These are phyloP conservation scores for Musca domestica DNA, from an alignment of 1,140 invertebrate genomes.

Conservation along the genomic window DNA sequence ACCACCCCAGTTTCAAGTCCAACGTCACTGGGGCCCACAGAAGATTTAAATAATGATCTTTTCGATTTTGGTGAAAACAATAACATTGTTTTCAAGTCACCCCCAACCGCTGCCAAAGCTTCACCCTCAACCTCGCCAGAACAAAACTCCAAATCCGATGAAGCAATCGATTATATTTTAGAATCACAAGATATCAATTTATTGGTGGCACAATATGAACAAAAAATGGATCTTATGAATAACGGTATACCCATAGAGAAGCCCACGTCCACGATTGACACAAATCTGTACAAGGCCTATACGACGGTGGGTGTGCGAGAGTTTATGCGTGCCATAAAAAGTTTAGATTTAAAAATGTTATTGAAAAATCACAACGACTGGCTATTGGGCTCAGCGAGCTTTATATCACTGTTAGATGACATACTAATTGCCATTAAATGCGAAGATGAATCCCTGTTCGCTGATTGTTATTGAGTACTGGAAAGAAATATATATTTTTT, in stretches of 20 bases:
- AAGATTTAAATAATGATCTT: neutral
- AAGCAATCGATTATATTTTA: conserved; percentile 58
- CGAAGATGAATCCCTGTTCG: conserved; percentile 57
- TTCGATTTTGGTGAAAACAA: neutral
- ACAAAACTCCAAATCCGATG: conserved; percentile 32
- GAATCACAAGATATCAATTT: conserved; percentile 61
- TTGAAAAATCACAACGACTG: conserved; percentile 60
- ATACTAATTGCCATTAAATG: conserved; percentile 60
- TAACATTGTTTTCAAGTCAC: neutral
- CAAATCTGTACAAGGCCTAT: conserved; percentile 53
- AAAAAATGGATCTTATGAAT: conserved; percentile 37
- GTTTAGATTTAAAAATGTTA: conserved; percentile 58
- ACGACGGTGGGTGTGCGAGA: conserved; percentile 57
- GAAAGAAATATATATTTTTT: too few relatives aligned
- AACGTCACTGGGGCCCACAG: neutral
- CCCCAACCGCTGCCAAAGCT: neutral
- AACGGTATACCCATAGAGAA: neutral
- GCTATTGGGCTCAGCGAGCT: conserved; percentile 60
- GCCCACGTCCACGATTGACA: conserved; percentile 29
- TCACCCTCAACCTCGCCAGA: neutral
- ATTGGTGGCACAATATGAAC: conserved; percentile 59
- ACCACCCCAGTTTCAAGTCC: neutral
- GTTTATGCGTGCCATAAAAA: conserved; percentile 59
- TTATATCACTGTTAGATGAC: conserved; percentile 66
- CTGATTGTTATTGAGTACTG: conserved; percentile 64